These are phyloP conservation scores for Acrocera orbiculus DNA, from an alignment of 2,888 invertebrate species.

Conservation along the genomic window DNA sequence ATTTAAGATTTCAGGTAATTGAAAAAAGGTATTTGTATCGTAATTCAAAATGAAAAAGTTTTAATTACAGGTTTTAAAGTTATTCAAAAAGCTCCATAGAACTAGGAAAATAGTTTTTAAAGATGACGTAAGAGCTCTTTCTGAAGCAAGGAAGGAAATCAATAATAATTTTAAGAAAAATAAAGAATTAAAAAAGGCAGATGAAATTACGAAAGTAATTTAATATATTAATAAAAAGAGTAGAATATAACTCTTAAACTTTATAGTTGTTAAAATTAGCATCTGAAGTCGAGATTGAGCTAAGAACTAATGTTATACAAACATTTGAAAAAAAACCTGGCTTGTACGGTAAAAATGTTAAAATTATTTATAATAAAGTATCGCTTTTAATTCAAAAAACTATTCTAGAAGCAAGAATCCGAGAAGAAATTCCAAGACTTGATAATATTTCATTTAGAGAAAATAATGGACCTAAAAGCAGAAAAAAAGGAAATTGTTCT, in stretches of 20 bases:
- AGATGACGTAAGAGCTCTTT: conserved; percentile 44
- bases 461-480: too few species aligned
- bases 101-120: conserved; percentile 48
- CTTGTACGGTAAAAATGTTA: conserved; percentile 40
- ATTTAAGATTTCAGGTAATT: too few species aligned
- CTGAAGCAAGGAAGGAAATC: conserved; percentile 48
- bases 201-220: conserved; percentile 44
- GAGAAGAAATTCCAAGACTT: conserved; percentile 39
- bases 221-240: background rate
- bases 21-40: too few species aligned
- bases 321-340: conserved; percentile 48
- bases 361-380: background rate
- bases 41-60: too few species aligned
- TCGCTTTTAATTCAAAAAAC: conserved; percentile 19
- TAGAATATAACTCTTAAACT: background rate
- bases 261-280: conserved; percentile 50
- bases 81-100: conserved; percentile 55
- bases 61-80: conserved; percentile 31
- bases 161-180: conserved; percentile 58
- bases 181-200: conserved; percentile 39
- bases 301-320: conserved; percentile 56
- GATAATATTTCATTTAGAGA: conserved; percentile 48
- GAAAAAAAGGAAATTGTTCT: too few species aligned
- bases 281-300: conserved; percentile 48
- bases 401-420: conserved; percentile 31